A percentile compares a stretch with the other conserved stretches of the same genome.
phyloP scores from a whole-genome alignment of 2,113 vertebrate genomes.

The Carlito syrichta region DNA sequence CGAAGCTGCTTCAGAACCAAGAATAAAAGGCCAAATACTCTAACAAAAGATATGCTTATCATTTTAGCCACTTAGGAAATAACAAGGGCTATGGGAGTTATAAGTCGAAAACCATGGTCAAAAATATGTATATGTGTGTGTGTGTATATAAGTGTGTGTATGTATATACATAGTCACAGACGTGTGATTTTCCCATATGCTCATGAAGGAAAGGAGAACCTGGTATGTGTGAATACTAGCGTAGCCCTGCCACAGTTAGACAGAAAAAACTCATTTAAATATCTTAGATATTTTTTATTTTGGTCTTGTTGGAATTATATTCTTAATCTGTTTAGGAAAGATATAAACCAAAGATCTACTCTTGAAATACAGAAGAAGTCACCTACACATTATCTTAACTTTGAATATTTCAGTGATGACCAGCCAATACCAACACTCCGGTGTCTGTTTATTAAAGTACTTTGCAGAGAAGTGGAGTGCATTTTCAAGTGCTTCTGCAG shows the following conservation, averaged over 20 bases:
- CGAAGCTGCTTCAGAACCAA: not conserved
- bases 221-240: not conserved
- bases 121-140: not conserved
- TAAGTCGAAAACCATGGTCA: not conserved
- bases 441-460: not conserved
- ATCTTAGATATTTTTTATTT: not conserved
- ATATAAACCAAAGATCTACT: not conserved
- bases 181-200: not conserved
- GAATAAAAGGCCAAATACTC: not conserved
- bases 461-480: not conserved
- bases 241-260: not conserved
- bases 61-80: not conserved
- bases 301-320: not conserved
- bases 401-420: not conserved
- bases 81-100: not conserved
- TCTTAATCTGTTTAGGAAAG: conserved; percentile 20
- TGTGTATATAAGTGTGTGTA: not conserved
- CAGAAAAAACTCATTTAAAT: not conserved
- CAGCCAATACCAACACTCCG: not conserved
- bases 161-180: not conserved
- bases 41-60: not conserved
- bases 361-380: not conserved
- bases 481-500: not conserved
- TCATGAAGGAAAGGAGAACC: not conserved
- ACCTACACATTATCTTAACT: not conserved